Base-by-base conservation (phyloP, 2,888 invertebrate genomes). In the Sthenelais limicola region DNA sequence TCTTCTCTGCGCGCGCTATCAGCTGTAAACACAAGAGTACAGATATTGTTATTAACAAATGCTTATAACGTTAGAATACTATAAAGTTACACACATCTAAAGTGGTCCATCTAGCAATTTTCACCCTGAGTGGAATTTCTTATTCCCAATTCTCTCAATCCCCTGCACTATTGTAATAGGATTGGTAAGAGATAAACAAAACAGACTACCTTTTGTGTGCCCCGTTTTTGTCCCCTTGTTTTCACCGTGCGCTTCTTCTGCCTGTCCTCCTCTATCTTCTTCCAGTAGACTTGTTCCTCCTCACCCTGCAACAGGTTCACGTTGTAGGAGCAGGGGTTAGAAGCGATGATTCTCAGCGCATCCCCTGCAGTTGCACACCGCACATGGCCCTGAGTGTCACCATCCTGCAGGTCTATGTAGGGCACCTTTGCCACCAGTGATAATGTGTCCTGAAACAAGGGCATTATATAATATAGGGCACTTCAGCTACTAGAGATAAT, bases 351-450 rank as follows among this genome's bases (percentile, higher is more conserved):
- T 52, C 85, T 83, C 74, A 87, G 85, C 0, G 92, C 91, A 72
- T 88, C 88, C 73, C 90, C 89, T 28, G 85, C 80, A 77, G 88
- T 87, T 54, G 89, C 87, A 82, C 94, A 92, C 58, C 88, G 79
- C 26, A 88, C 88, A 83, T 91, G 91, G 0, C 92, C 92, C 79
- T 92, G 90, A 7, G 89, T 89, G 70, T 91, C 91, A 1, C 93
- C 93, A 78, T 93, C 92, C 77, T 92, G 91, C 0, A 93, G 90
- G 82, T 97, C 96, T 0, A 96, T 92, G 83, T 94, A 96, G 78
- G 93, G 91, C 0, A 94, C 91, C 35, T 91, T 91, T 4, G 78
- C 78, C 18, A 79, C 78, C 15, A 62, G 21, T 5, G 62, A 62
- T 28, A 62, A 24, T 5, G 38, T 38, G 24, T 62, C 62, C 62